Percentiles rank a stretch among this genome's conserved stretches.
phyloP scores from a whole-genome alignment of 2,113 vertebrate species.

The Phrynocephalus versicolor region DNA sequence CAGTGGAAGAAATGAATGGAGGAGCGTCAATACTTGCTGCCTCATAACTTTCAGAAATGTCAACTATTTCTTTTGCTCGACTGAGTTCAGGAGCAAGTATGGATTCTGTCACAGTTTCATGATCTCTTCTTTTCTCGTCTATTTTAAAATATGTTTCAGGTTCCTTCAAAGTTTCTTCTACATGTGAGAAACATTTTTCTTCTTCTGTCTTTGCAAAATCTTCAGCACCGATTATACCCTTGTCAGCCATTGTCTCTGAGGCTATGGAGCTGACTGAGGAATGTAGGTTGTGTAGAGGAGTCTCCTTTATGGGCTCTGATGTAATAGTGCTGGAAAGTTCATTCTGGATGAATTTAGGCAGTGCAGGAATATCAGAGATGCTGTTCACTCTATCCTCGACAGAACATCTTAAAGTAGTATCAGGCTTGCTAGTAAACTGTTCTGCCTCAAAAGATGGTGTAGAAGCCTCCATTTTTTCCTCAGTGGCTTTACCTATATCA shows the following conservation, averaged over 20 bases:
- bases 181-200: background rate
- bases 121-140: slow-evolving; percentile 47
- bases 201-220: slow-evolving; percentile 10
- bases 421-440: slow-evolving; percentile 8
- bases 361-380: background rate
- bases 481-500: slow-evolving; percentile 22
- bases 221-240: slow-evolving; percentile 12
- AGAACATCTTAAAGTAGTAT: background rate
- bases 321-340: background rate
- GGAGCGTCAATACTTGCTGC: slow-evolving; percentile 92
- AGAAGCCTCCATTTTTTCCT: background rate
- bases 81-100: slow-evolving; percentile 49
- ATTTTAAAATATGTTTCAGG: slow-evolving; percentile 30
- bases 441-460: slow-evolving; percentile 39
- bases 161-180: background rate
- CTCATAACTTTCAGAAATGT: slow-evolving; percentile 91
- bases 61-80: slow-evolving; percentile 88
- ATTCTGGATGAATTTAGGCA: slow-evolving; percentile 49
- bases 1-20: slow-evolving; percentile 84
- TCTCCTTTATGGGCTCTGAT: slow-evolving; percentile 38
- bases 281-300: background rate
- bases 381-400: slow-evolving; percentile 19
- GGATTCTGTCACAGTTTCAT: slow-evolving; percentile 15
- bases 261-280: slow-evolving; percentile 35
- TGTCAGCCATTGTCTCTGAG: slow-evolving; percentile 43